Evolutionary conservation across 2,888 invertebrate genomes (phyloP), one percentile per base, ranked within the genome.

Genomic region (Acrobasis repandana): DNA sequence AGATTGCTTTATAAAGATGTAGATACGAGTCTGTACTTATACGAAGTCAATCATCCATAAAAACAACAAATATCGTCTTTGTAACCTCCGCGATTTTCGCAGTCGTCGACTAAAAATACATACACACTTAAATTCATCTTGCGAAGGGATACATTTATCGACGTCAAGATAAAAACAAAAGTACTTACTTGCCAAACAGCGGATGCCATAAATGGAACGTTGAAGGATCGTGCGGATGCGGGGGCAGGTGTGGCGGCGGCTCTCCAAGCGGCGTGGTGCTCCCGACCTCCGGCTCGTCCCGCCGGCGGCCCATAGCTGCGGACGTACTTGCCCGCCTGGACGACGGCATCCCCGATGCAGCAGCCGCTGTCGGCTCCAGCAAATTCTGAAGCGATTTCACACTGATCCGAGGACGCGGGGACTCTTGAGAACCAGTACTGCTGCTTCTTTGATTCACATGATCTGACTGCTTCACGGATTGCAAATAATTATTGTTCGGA

Each of bases 141-240:
- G 52, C 34, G 33, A 51, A 51, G 36, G 51, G 52, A 52, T 36
- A 52, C 36, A 52, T 54, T 20, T 2, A 54, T 54, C 54, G 18
- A 36, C 34, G 18, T 36, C 16, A 10, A 2, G 36, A 54, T 16
- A 46, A 28, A 61, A 64, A 57, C 58, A 61, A 64, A 67, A 56
- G 59, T 72, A 93, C 94, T 95, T 92, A 97, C 96, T 96, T 96
- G 93, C 96, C 96, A 84, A 97, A 97, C 56, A 97, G 93, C 60
- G 97, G 97, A 90, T 97, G 96, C 97, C 97, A 97, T 58, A 97
- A 90, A 68, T 95, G 95, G 74, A 95, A 93, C 72, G 95, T 94
- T 56, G 94, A 92, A 65, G 93, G 93, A 70, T 89, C 89, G 75
- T 87, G 87, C 15, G 87, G 85, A 56, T 90, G 85, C 72, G 87